Conservation (phyloP, 2,888 invertebrate genomes). For the Hirtodrosophila duncani region DNA sequence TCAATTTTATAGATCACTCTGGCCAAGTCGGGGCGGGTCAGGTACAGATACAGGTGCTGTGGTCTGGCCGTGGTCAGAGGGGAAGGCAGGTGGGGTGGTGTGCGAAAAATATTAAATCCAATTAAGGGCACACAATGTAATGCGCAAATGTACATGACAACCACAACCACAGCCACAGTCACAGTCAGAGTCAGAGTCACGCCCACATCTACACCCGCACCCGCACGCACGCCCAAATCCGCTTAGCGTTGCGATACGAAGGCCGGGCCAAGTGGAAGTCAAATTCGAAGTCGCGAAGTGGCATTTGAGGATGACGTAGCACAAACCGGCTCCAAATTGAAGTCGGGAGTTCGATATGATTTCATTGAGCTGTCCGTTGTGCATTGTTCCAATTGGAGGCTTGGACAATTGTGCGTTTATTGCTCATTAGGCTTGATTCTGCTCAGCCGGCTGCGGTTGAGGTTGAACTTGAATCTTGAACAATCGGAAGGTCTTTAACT, state of each 20-base stretch:
- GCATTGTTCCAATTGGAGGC: constrained; percentile 2
- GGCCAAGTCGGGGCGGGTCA: no score
- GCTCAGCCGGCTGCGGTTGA: constrained; percentile 28
- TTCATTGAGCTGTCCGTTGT: no score
- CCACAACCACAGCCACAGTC: constrained; percentile 18
- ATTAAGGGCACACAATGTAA: constrained; percentile 55
- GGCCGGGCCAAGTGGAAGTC: constrained; percentile 13
- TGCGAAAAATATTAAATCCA: constrained; percentile 57
- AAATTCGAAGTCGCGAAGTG: constrained; percentile 6
- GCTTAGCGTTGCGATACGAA: constrained; percentile 46
- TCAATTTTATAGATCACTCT: neutral
- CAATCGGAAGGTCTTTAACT: constrained; percentile 31
- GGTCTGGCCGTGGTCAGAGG: no score
- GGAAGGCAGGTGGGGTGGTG: constrained; percentile 23
- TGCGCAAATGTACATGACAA: constrained; percentile 26
- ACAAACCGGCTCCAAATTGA: constrained; percentile 27
- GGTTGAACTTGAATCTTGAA: neutral
- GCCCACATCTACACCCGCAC: constrained; percentile 23
- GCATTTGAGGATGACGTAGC: constrained; percentile 48
- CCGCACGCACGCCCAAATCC: constrained; percentile 35
- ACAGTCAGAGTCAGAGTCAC: no score
- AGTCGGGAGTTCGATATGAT: constrained; percentile 29
- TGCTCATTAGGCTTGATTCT: constrained; percentile 40
- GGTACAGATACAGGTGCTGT: no score
- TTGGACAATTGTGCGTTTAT: constrained; percentile 43